A percentile compares a stretch with the other conserved stretches of the same genome.
Conservation (phyloP, 2,888 invertebrate genomes). For the Liodrosophila aerea region DNA sequence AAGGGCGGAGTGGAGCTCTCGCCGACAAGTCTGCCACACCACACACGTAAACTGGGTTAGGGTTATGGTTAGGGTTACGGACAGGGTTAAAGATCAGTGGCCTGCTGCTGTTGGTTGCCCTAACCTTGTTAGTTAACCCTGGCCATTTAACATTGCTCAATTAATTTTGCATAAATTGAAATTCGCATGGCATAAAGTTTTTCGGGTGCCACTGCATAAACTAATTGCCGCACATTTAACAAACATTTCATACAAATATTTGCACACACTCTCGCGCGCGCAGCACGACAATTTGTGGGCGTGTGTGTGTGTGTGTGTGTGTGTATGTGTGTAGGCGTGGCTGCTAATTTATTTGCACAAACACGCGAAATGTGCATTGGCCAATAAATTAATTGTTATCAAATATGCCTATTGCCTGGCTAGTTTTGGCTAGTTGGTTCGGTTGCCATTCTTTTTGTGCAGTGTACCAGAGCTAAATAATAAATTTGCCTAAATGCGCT, state of each 20-base stretch:
- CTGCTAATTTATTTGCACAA: conserved; percentile 68
- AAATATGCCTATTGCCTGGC: conserved; percentile 63
- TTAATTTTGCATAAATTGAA: conserved; percentile 75
- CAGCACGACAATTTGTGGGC: conserved; percentile 3
- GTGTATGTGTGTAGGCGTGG: background rate
- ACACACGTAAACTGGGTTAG: background rate
- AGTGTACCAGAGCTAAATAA: conserved; percentile 25
- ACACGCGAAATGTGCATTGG: conserved; percentile 54
- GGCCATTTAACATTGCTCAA: conserved; percentile 63
- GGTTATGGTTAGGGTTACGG: conserved; percentile 7
- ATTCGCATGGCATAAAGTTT: conserved; percentile 16
- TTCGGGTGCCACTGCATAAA: conserved; percentile 14
- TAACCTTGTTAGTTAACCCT: conserved; percentile 44
- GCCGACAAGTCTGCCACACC: background rate
- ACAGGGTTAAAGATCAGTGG: conserved; percentile 12
- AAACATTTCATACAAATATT: conserved; percentile 54
- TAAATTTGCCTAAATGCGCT: conserved; percentile 33
- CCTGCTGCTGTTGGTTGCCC: background rate
- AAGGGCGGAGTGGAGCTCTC: background rate
- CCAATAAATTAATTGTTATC: conserved; percentile 70
- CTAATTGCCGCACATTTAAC: conserved; percentile 68
- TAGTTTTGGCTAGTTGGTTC: conserved; percentile 20
- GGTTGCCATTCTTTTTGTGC: conserved; percentile 3
- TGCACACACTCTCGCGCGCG: conserved; percentile 30
- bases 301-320: background rate